These are phyloP conservation scores for Thripadectes ignobilis DNA, from an alignment of 2,797 vertebrate genomes.

Conservation along the genomic window DNA sequence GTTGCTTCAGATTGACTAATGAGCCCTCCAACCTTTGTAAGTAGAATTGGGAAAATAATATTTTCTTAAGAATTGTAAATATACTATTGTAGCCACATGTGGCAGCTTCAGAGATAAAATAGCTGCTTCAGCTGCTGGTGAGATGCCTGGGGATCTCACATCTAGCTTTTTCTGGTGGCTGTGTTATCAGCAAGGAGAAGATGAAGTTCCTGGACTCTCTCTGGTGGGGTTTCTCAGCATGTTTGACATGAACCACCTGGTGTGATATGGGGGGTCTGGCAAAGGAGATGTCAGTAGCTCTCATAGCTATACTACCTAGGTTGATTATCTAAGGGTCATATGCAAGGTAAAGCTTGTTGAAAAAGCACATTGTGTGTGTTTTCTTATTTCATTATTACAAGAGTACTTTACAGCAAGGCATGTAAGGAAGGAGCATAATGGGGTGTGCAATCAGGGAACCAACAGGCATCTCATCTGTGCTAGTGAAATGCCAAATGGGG, in stretches of 20 bases:
- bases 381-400: neutral
- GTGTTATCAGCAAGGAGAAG: neutral
- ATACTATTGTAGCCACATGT: neutral
- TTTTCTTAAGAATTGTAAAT: neutral
- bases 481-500: neutral
- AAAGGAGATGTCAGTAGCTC: neutral
- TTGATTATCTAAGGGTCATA: neutral
- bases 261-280: neutral
- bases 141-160: neutral
- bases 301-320: neutral
- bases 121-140: neutral
- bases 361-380: neutral
- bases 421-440: neutral
- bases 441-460: rapidly evolving
- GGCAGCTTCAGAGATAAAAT: neutral
- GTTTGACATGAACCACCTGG: neutral
- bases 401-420: neutral
- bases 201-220: neutral
- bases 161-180: neutral
- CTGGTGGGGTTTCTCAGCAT: neutral
- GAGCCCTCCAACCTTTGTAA: neutral
- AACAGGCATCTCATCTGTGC: neutral
- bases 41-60: neutral
- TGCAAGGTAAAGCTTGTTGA: neutral
- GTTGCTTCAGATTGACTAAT: neutral